phyloP scores from a whole-genome alignment of 2,113 vertebrate species.

The Hepsetus odoe region DNA sequence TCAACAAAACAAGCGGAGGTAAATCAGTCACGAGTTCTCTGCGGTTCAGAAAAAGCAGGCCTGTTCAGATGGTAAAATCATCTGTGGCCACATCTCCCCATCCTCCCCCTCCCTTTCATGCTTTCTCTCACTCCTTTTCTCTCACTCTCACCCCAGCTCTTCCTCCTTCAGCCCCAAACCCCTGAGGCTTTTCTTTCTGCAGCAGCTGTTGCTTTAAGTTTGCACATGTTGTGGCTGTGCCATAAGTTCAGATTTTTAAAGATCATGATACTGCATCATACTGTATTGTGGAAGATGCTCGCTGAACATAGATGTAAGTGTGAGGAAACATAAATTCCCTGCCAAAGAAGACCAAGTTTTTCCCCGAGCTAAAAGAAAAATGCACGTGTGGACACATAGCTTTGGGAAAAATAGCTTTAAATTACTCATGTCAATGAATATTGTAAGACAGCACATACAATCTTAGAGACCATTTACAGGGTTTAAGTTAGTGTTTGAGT shows the following conservation, averaged over 20 bases:
- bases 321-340: not conserved
- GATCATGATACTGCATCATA: too few species aligned
- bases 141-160: not conserved
- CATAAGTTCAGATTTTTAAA: not conserved
- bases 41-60: constrained; percentile 22
- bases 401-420: constrained; percentile 39
- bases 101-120: not conserved
- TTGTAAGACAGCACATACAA: too few species aligned
- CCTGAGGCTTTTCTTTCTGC: not conserved
- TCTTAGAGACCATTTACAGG: too few species aligned
- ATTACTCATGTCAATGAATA: too few species aligned
- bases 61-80: constrained; percentile 40
- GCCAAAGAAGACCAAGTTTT: not conserved
- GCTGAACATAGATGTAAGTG: not conserved
- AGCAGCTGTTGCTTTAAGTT: constrained; percentile 9
- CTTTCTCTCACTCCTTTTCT: constrained; percentile 21
- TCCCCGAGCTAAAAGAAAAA: constrained; percentile 5
- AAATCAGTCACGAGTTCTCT: constrained; percentile 34
- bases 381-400: constrained; percentile 27
- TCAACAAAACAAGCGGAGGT: not conserved
- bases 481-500: not conserved
- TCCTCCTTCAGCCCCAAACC: not conserved
- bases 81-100: constrained; percentile 44
- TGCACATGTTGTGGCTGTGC: not conserved
- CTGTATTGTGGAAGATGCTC: not conserved